Evolutionary conservation across 2,113 vertebrate genomes (phyloP).

Genomic region (Odocoileus hemionus): DNA sequence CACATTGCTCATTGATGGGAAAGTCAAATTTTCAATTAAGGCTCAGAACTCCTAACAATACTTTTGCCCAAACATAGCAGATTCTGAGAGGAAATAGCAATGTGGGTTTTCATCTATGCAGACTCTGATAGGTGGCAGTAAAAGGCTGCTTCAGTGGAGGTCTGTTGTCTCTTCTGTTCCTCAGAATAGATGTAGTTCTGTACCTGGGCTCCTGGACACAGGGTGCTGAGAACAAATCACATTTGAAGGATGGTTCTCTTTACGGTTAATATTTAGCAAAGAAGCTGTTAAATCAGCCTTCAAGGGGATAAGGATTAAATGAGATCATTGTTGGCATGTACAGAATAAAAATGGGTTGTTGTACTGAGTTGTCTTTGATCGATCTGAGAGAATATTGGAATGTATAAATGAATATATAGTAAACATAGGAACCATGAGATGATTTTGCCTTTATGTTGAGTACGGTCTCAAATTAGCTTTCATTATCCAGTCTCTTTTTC

Average conservation of each 20-base stretch:
- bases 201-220: background rate
- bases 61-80: background rate
- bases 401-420: background rate
- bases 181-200: background rate
- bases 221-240: background rate
- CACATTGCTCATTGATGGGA: background rate
- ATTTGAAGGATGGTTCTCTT: background rate
- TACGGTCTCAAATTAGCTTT: background rate
- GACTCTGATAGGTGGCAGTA: background rate
- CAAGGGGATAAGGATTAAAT: background rate
- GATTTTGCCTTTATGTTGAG: background rate
- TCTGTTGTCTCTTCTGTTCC: background rate
- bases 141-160: background rate
- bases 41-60: background rate
- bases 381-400: background rate
- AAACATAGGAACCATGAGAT: background rate
- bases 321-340: background rate
- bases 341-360: background rate
- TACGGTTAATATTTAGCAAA: background rate
- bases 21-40: background rate
- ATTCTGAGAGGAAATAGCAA: background rate
- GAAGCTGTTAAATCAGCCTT: background rate
- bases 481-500: background rate
- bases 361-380: background rate
- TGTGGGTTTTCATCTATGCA: background rate